These are phyloP conservation scores for Chouioia cunea DNA, from an alignment of 2,888 invertebrate species.

Conservation along the genomic window DNA sequence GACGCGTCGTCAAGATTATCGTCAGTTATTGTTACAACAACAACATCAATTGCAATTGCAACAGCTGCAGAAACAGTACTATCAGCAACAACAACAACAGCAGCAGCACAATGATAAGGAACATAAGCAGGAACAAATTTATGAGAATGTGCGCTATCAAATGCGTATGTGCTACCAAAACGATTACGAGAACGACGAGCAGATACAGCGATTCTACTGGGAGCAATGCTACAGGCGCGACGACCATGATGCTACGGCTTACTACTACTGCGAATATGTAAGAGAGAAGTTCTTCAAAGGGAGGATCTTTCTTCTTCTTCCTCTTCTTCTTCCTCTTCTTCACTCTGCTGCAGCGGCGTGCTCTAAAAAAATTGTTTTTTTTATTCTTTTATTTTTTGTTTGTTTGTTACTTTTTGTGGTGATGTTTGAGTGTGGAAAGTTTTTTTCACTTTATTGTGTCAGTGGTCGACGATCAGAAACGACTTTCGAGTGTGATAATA, in stretches of 20 bases:
- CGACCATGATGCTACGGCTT: constrained; percentile 65
- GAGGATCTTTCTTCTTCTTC: too few relatives aligned
- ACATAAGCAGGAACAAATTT: constrained; percentile 60
- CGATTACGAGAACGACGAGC: constrained; percentile 67
- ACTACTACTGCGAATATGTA: constrained; percentile 68
- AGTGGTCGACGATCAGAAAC: background rate
- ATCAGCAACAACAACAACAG: constrained; percentile 43
- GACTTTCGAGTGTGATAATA: too few relatives aligned
- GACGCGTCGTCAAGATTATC: constrained; percentile 36
- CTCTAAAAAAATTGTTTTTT: too few relatives aligned
- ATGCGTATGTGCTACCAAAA: constrained; percentile 68
- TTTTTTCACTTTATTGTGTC: background rate
- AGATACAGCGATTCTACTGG: constrained; percentile 67
- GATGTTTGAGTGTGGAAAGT: too few relatives aligned
- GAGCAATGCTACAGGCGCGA: constrained; percentile 66
- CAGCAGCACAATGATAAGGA: constrained; percentile 41
- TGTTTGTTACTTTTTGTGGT: too few relatives aligned
- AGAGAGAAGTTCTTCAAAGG: constrained; percentile 49
- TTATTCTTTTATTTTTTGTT: too few relatives aligned
- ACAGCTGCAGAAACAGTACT: constrained; percentile 47
- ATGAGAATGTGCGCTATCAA: constrained; percentile 66
- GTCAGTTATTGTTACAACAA: constrained; percentile 37
- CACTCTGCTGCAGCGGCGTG: too few relatives aligned
- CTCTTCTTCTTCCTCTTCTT: background rate
- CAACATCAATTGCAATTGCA: constrained; percentile 42